phyloP scores from a whole-genome alignment of 2,113 vertebrate genomes.

The Equus przewalskii region DNA sequence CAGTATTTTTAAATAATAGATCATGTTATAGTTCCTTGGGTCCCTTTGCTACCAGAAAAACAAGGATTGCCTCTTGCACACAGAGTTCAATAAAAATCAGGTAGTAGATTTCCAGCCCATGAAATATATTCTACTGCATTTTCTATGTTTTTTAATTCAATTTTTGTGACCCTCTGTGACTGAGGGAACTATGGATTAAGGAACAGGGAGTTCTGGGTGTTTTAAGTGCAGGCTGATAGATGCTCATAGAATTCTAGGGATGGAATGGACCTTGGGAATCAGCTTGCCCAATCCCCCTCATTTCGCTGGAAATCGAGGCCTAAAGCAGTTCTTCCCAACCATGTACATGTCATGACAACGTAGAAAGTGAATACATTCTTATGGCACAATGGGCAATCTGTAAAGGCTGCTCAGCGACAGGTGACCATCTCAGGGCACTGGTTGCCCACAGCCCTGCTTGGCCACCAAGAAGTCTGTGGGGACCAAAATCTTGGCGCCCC shows the following conservation, averaged over 20 bases:
- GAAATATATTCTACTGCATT: constrained; percentile 70
- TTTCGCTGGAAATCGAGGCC: constrained; percentile 26
- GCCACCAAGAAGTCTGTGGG: background rate
- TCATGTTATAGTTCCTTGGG: constrained; percentile 40
- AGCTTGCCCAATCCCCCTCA: background rate
- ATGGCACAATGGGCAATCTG: background rate
- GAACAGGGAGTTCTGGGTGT: constrained; percentile 31
- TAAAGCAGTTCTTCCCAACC: background rate
- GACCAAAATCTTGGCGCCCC: background rate
- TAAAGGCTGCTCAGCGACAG: background rate
- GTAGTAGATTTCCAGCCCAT: constrained; percentile 55
- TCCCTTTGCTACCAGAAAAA: constrained; percentile 39
- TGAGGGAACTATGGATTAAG: constrained; percentile 62
- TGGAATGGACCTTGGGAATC: constrained; percentile 48
- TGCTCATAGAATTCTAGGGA: constrained; percentile 20
- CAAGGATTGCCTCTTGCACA: constrained; percentile 56
- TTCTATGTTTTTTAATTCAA: constrained; percentile 77
- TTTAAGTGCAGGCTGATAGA: constrained; percentile 67
- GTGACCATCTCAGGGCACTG: background rate
- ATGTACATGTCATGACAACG: background rate
- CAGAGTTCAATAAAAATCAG: constrained; percentile 72
- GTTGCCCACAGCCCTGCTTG: background rate
- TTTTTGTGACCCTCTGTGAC: constrained; percentile 75
- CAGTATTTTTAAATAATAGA: constrained; percentile 73
- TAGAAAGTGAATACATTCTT: background rate